Conservation (phyloP, 1,140 invertebrate genomes). For the Pseudomyrmex concolor region DNA sequence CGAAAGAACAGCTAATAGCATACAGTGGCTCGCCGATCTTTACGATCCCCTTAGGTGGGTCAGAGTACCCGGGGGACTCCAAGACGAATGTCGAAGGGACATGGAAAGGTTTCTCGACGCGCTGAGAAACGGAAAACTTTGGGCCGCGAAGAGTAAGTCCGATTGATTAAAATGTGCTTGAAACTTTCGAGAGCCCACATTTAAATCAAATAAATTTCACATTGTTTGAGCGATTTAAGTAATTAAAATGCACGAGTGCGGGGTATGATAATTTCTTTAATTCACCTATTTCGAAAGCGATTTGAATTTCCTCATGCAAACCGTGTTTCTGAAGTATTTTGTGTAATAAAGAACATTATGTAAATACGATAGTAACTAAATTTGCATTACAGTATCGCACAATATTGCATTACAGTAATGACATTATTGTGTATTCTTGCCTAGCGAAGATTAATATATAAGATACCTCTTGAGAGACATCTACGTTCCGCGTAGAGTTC, state of each 20-base stretch:
- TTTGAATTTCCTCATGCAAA: not conserved
- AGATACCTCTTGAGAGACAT: no score
- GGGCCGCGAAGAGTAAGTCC: conserved; percentile 90
- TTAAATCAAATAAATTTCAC: not conserved
- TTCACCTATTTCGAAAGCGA: not conserved
- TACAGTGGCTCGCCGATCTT: conserved; percentile 88
- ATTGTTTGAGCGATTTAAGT: not conserved
- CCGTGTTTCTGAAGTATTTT: not conserved
- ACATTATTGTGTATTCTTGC: no score
- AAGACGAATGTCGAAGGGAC: conserved; percentile 84
- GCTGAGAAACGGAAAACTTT: conserved; percentile 86
- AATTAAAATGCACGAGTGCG: not conserved
- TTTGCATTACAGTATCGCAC: no score
- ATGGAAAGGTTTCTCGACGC: conserved; percentile 86
- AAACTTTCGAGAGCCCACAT: not conserved
- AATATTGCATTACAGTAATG: no score
- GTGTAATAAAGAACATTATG: no score
- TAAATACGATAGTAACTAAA: no score
- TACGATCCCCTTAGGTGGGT: conserved; percentile 89
- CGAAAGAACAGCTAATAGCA: conserved; percentile 80
- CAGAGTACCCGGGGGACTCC: conserved; percentile 82
- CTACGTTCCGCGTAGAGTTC: no score
- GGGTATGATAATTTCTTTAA: not conserved
- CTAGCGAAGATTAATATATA: no score
- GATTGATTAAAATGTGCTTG: conserved; percentile 12